A percentile compares a stretch with the other conserved stretches of the same genome.
These are phyloP conservation scores for Chironomus tepperi DNA, from an alignment of 1,140 invertebrate genomes.

Conservation along the genomic window DNA sequence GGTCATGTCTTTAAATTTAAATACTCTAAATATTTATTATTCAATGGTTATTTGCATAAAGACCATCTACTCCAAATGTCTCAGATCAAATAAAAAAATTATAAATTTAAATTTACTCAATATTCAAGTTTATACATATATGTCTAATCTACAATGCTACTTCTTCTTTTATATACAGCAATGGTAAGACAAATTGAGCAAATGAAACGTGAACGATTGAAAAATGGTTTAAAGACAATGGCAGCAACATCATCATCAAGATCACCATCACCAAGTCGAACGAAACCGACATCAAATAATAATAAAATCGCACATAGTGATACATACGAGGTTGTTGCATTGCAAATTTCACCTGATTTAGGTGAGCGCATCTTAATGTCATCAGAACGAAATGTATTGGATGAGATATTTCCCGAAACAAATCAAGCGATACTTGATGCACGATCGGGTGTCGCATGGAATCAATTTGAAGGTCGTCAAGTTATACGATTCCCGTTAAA, in stretches of 20 bases:
- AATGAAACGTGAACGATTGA: conserved; percentile 61
- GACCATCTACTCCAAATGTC: neutral
- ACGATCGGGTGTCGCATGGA: conserved; percentile 71
- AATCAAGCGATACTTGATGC: conserved; percentile 75
- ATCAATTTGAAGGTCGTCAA: conserved; percentile 72
- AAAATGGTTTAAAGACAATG: conserved; percentile 45
- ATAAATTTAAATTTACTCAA: neutral
- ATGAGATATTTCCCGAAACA: conserved; percentile 81
- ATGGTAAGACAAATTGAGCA: conserved; percentile 68
- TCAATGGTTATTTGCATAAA: neutral
- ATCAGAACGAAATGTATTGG: conserved; percentile 67
- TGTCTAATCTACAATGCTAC: neutral
- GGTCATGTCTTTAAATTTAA: neutral
- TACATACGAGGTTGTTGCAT: conserved; percentile 70
- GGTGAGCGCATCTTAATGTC: conserved; percentile 80
- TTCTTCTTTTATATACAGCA: conserved; percentile 43
- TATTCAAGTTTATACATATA: neutral
- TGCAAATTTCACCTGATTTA: conserved; percentile 81
- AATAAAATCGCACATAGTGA: conserved; percentile 34
- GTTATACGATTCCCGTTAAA: conserved; percentile 86
- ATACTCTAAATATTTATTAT: neutral
- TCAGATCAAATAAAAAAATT: neutral
- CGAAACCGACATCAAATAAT: conserved; percentile 33
- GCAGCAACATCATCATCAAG: conserved; percentile 36
- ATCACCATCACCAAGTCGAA: conserved; percentile 31